phyloP scores from a whole-genome alignment of 92 coral and sea anemone genomes.

The Porites evermanni region DNA sequence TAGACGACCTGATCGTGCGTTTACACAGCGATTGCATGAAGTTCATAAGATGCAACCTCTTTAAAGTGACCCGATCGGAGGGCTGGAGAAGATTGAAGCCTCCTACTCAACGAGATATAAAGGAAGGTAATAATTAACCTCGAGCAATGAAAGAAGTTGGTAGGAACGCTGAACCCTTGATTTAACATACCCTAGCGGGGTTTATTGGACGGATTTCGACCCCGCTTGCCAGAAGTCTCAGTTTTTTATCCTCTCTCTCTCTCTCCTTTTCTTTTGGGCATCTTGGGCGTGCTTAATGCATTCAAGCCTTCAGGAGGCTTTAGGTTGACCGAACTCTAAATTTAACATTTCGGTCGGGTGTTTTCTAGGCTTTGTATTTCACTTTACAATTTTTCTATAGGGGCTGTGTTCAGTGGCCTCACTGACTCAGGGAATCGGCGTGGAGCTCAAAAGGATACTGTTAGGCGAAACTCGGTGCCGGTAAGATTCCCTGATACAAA shows the following conservation, averaged over 20 bases:
- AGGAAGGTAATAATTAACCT: slow-evolving; percentile 40
- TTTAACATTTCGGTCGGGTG: neutral
- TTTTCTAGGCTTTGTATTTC: neutral
- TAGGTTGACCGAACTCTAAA: no score
- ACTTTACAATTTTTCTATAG: neutral
- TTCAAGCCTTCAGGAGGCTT: no score
- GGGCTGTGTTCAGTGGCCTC: slow-evolving; percentile 35
- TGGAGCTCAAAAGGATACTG: neutral
- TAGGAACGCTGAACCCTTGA: no score
- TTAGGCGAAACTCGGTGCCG: neutral
- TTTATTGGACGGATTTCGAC: no score
- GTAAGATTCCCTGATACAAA: slow-evolving; percentile 1
- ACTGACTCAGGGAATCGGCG: neutral
- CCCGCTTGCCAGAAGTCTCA: no score
- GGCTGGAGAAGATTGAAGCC: slow-evolving; percentile 75
- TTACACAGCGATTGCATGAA: slow-evolving; percentile 65
- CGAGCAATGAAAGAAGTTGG: no score
- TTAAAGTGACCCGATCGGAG: slow-evolving; percentile 75
- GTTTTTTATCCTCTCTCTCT: no score
- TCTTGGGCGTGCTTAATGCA: no score
- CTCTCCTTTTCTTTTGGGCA: no score
- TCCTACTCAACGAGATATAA: slow-evolving; percentile 59
- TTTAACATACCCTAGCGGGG: no score
- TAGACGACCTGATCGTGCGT: slow-evolving; percentile 37
- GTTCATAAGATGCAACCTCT: slow-evolving; percentile 75